Conservation (phyloP, 2,113 vertebrate species). For the Equus przewalskii region DNA sequence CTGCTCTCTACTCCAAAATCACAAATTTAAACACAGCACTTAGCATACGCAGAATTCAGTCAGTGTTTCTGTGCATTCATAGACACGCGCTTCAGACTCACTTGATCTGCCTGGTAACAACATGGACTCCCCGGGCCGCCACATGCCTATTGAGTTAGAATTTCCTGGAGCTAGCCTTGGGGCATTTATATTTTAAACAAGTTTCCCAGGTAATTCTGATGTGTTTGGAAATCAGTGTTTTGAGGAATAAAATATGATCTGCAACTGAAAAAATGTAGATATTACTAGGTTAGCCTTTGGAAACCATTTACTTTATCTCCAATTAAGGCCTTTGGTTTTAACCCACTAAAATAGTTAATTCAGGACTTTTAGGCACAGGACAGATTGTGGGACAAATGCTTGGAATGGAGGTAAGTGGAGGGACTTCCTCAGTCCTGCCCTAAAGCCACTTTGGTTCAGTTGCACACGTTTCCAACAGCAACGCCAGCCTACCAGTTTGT, state of each 20-base stretch:
- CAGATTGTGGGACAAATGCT: neutral
- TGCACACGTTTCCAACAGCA: neutral
- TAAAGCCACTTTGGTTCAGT: neutral
- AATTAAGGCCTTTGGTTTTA: neutral
- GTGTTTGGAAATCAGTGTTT: neutral
- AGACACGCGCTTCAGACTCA: neutral
- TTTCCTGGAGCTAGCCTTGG: neutral
- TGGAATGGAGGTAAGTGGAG: neutral
- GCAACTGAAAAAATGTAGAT: neutral
- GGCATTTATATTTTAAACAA: neutral
- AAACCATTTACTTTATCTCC: neutral
- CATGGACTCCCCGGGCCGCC: neutral
- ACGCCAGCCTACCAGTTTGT: neutral
- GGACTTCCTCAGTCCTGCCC: neutral
- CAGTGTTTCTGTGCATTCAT: fast-evolving
- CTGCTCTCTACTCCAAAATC: neutral
- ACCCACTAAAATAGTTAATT: neutral
- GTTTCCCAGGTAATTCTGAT: neutral
- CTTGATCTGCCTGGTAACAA: neutral
- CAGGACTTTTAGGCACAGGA: neutral
- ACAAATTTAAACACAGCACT: neutral
- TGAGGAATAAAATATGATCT: neutral
- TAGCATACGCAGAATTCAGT: neutral
- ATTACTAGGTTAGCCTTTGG: neutral
- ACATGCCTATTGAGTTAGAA: neutral